Base-by-base conservation (phyloP, 1,140 invertebrate species). In the Cryptotermes secundus region DNA sequence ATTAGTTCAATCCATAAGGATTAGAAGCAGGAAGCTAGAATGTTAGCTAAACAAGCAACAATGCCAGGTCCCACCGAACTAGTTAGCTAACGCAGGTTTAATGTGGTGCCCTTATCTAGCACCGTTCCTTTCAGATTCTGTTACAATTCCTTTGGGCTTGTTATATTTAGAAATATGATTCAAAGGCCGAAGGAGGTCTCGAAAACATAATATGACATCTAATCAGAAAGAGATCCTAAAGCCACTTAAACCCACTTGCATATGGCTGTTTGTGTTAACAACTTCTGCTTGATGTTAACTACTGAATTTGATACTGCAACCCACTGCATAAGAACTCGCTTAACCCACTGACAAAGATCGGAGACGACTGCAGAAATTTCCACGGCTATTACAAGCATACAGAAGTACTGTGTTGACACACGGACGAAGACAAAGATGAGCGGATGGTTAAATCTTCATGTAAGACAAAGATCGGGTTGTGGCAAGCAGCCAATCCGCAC, bases 401-500 rank as follows among this genome's bases (percentile, higher is more conserved):
- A 72, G 4, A 3, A 72, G 26, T 31, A 7, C 14, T 12, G 4
- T 72, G 59, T 72, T 72, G 59, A 72, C 59, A 31, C 59, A 72
- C n/a, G n/a, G 59, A 72, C 26, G 14, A 16, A n/a, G 59, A 72
- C 59, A 31, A 72, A 31, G 59, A 31, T 16, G 26, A 31, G n/a
- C 59, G 26, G 26, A 72, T 72, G 53, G 4, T 59, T 26, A 31
- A n/a, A 31, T n/a, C 26, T 31, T n/a, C 7, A n/a, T 72, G 59
- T 31, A 31, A 72, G 59, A 72, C n/a, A 72, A 72, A 72, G 59
- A 31, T n/a, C 26, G 19, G n/a, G 9, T 6, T 72, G 59, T 72
- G 59, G 59, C 59, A 72, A 72, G 59, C 59, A n/a, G 59, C 59
- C 59, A 72, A 72, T 72, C 59, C 59, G 59, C 59, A 72, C 59